Conservation (phyloP, 2,113 vertebrate species). For the Coptodon bakossiorum region DNA sequence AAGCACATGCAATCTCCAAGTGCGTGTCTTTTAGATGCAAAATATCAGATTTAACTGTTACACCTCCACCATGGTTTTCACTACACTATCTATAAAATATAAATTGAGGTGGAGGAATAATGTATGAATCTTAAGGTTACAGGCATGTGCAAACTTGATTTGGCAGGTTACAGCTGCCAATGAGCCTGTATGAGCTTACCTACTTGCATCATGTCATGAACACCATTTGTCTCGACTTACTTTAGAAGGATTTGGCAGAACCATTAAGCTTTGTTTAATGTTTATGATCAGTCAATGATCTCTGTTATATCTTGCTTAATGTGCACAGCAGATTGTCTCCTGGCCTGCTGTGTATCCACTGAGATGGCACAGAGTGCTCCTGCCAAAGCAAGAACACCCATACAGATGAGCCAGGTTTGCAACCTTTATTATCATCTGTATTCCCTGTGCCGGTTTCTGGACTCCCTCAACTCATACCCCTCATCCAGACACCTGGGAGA, state of each 20-base stretch:
- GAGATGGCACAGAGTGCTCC: constrained; percentile 32
- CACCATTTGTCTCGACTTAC: neutral
- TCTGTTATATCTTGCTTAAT: constrained; percentile 58
- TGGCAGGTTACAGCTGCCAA: neutral
- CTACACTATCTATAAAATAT: neutral
- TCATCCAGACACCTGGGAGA: constrained; percentile 50
- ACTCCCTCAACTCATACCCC: constrained; percentile 45
- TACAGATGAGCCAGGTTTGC: neutral
- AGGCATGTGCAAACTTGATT: neutral
- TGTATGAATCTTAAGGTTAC: neutral
- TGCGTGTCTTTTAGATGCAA: neutral
- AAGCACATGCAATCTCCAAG: neutral
- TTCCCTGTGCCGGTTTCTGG: constrained; percentile 38
- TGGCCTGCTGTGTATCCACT: constrained; percentile 31
- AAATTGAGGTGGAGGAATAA: neutral
- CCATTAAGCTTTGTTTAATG: constrained; percentile 60
- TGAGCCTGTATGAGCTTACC: neutral
- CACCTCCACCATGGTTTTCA: neutral
- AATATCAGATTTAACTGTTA: neutral
- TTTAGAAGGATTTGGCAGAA: constrained; percentile 1
- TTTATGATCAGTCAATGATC: constrained; percentile 50
- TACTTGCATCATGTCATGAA: neutral
- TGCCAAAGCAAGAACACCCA: constrained; percentile 8
- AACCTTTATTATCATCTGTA: constrained; percentile 33
- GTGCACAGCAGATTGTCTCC: constrained; percentile 40